Percentiles rank a stretch among this genome's conserved stretches.
Conservation (phyloP, 2,113 vertebrate species). For the Ramphastos sulfuratus region DNA sequence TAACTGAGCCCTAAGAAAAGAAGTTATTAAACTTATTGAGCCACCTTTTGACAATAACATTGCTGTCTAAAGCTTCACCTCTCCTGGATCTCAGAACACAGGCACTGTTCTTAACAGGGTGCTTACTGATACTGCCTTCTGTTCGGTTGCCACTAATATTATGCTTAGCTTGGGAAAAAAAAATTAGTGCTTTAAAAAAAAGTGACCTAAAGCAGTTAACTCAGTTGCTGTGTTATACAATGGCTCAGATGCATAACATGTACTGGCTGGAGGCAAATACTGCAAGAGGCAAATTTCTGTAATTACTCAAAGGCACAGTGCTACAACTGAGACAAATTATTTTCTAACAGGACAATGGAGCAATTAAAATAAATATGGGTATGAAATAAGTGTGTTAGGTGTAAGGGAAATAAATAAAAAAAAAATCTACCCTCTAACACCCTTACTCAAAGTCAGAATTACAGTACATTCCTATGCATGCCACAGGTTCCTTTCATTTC, state of each 20-base stretch:
- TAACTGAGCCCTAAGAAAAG: background rate
- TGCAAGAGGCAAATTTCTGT: background rate
- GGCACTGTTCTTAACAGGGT: background rate
- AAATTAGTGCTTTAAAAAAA: too few relatives aligned
- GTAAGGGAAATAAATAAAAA: background rate
- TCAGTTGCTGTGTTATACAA: background rate
- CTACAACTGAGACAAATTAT: background rate
- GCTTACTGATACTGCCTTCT: background rate
- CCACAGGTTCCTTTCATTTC: background rate
- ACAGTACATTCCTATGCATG: rapidly evolving
- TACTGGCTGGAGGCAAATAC: background rate
- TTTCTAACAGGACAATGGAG: background rate
- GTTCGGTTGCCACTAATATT: background rate
- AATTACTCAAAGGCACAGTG: background rate
- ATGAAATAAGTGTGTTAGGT: background rate
- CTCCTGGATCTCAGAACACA: background rate
- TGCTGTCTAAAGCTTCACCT: background rate
- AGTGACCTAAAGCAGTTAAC: background rate
- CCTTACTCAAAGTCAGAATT: background rate
- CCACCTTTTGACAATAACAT: background rate
- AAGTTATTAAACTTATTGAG: background rate
- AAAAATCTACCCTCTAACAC: background rate
- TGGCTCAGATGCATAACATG: background rate
- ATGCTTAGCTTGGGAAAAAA: background rate
- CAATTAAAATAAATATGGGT: background rate